Evolutionary conservation across 2,888 invertebrate species (phyloP), one percentile per base, ranked within the genome.

Genomic region (Chydorus sphaericus): DNA sequence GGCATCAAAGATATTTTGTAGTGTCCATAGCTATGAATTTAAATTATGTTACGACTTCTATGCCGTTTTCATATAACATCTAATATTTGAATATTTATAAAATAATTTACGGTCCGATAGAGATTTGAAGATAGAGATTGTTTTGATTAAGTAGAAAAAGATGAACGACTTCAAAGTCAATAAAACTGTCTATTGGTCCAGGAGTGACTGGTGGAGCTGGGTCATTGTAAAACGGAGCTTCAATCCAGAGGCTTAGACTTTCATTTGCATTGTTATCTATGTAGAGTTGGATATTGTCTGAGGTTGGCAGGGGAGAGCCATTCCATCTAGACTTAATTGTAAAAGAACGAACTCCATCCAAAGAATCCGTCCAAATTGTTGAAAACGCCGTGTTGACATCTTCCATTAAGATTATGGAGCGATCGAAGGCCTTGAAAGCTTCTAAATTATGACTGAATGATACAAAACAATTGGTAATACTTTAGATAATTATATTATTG

Each of bases 161-260:
- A 63, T 75, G 74, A 14, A 72, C 71, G 57, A 73, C 73, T 67
- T 72, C 71, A 61, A 69, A 70, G 36, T 71, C 66, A 69, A 69
- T 71, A 3, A 72, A 66, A 39, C 66, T n/a, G 62, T 11, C 62
- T 62, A 58, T 68, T 69, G 7, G 71, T 56, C 67, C 59, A 3
- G 68, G 69, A 6, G 63, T 38, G 20, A 58, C 58, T 1, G 71
- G 70, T 4, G 62, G 58, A 3, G 66, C 61, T 4, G 69, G 68
- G 60, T 69, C 67, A 58, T 69, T 65, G 61, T 68, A 71, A 60
- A 70, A 70, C 1, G 71, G 71, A 3, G 68, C 69, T 2, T 29
- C 49, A 3, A 66, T 14, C 16, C 18, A 20, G 11, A 52, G n/a
- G 2, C 18, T 2, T 26, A 52, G 26, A 6, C 36, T 37, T 1